Percentiles rank a stretch among this genome's conserved stretches.
Evolutionary conservation across 1,140 invertebrate genomes (phyloP).

Genomic region (Theocolax elegans): DNA sequence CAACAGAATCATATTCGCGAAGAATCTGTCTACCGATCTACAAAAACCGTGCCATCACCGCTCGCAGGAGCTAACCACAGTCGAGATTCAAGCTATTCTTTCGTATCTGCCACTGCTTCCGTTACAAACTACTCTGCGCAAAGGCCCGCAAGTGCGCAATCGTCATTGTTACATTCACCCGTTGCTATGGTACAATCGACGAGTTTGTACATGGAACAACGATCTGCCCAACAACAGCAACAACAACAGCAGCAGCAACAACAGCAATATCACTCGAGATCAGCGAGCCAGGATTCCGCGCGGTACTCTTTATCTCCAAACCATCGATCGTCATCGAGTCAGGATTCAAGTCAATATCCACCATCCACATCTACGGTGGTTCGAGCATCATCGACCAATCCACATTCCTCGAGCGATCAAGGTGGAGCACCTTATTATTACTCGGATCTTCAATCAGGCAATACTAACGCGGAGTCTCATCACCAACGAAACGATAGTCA

Average conservation of each 20-base stretch:
- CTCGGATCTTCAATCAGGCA: slow-evolving; percentile 74
- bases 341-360: slow-evolving; percentile 52
- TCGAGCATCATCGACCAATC: not conserved
- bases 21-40: slow-evolving; percentile 24
- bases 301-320: slow-evolving; percentile 48
- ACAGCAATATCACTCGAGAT: slow-evolving; percentile 48
- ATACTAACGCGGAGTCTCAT: slow-evolving; percentile 30
- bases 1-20: not conserved
- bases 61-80: slow-evolving; percentile 46
- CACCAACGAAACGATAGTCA: slow-evolving; percentile 11
- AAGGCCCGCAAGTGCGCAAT: slow-evolving; percentile 48
- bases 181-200: slow-evolving; percentile 11
- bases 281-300: slow-evolving; percentile 56
- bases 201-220: slow-evolving; percentile 17
- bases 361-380: slow-evolving; percentile 24
- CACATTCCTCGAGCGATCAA: slow-evolving; percentile 45
- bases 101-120: slow-evolving; percentile 40
- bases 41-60: slow-evolving; percentile 8
- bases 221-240: not conserved
- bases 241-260: slow-evolving; percentile 13
- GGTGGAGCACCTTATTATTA: slow-evolving; percentile 84
- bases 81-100: slow-evolving; percentile 56
- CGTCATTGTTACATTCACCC: slow-evolving; percentile 43
- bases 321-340: slow-evolving; percentile 56
- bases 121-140: slow-evolving; percentile 44